phyloP scores from a whole-genome alignment of 1,140 invertebrate genomes.

The Tetramorium parvispinum region DNA sequence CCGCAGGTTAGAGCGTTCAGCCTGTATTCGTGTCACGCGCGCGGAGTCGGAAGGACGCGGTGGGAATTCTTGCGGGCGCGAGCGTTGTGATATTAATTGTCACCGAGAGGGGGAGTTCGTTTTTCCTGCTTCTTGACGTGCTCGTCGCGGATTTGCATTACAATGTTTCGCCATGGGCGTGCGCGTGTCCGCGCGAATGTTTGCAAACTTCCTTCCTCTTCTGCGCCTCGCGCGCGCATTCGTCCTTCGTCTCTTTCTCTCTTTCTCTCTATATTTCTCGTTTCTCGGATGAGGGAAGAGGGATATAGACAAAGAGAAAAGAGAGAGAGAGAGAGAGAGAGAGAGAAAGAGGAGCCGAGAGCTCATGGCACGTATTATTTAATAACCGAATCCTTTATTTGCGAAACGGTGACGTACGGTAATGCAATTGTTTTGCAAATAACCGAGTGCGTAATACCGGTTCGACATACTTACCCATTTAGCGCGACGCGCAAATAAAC shows the following conservation, averaged over 20 bases:
- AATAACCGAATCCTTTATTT: slow-evolving; percentile 15
- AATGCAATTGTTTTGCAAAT: slow-evolving; percentile 43
- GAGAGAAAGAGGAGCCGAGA: neutral
- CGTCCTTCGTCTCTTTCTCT: slow-evolving; percentile 2
- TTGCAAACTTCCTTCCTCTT: slow-evolving; percentile 56
- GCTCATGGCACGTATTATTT: slow-evolving; percentile 4
- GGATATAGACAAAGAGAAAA: neutral
- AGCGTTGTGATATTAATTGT: slow-evolving; percentile 58
- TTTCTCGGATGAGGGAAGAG: neutral
- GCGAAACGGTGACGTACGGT: slow-evolving; percentile 25
- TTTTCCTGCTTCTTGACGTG: slow-evolving; percentile 16
- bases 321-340: neutral
- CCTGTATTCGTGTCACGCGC: slow-evolving; percentile 51
- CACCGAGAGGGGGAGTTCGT: slow-evolving; percentile 21
- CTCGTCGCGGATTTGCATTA: slow-evolving; percentile 39
- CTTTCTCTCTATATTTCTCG: slow-evolving; percentile 15
- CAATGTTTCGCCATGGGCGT: slow-evolving; percentile 44
- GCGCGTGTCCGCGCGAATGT: slow-evolving; percentile 38
- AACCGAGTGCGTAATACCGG: slow-evolving; percentile 8
- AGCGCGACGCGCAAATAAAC: slow-evolving; percentile 42
- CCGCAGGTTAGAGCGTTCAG: slow-evolving; percentile 5
- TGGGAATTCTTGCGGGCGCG: neutral
- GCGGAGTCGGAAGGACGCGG: slow-evolving; percentile 37
- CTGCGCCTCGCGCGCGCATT: neutral
- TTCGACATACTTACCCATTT: slow-evolving; percentile 35